Evolutionary conservation across 2,888 invertebrate genomes (phyloP).

Genomic region (Anticlea derivata): DNA sequence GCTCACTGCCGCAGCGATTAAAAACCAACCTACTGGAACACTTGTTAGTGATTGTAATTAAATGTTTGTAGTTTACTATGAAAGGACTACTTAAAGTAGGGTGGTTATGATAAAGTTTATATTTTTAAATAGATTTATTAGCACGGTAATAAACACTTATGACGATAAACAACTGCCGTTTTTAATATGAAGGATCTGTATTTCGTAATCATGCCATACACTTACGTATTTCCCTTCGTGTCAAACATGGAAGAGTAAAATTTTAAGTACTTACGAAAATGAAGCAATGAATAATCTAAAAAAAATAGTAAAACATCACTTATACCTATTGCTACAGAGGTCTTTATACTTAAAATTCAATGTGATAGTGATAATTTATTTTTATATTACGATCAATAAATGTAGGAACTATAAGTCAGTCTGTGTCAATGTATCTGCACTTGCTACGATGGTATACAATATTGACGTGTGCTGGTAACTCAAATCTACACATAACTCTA

Average conservation of each 20-base stretch:
- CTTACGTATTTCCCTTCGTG: conserved; percentile 19
- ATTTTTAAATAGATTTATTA: conserved; percentile 9
- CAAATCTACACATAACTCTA: neutral
- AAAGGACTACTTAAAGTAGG: conserved; percentile 26
- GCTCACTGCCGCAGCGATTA: neutral
- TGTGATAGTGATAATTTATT: conserved; percentile 38
- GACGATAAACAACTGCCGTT: conserved; percentile 26
- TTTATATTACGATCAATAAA: conserved; percentile 36
- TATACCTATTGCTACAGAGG: conserved; percentile 8
- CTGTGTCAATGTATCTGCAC: neutral
- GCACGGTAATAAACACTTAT: conserved; percentile 10
- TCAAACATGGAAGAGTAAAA: conserved; percentile 26
- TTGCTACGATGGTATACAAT: neutral
- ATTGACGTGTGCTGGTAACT: neutral
- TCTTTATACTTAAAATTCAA: conserved; percentile 21
- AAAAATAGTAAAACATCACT: conserved; percentile 17
- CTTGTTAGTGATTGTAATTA: conserved; percentile 7
- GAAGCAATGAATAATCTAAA: conserved; percentile 15
- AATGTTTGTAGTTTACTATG: conserved; percentile 21
- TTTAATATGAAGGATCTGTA: conserved; percentile 13
- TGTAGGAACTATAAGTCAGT: conserved; percentile 2
- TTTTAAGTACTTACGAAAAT: conserved; percentile 31
- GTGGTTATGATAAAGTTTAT: conserved; percentile 19
- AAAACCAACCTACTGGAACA: neutral
- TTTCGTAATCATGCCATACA: conserved; percentile 21